Conservation (phyloP, 2,888 invertebrate species). For the Troilus luridus region DNA sequence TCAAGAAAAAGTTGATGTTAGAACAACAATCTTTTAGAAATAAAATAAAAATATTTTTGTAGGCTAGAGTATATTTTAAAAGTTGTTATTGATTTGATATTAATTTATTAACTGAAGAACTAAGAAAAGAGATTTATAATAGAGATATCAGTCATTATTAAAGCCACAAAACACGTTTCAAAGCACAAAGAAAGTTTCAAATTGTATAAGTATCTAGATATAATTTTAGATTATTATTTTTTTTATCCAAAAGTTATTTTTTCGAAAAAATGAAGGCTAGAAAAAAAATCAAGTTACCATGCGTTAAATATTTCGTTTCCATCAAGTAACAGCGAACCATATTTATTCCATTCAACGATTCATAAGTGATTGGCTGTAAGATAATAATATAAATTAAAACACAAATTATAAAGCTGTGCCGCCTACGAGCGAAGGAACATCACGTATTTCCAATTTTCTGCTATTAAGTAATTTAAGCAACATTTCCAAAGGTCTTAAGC, state of each 20-base stretch:
- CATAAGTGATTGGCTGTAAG: not conserved
- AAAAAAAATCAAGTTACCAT: not conserved
- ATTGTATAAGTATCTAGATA: too few relatives aligned
- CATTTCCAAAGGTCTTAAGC: not conserved
- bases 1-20: too few relatives aligned
- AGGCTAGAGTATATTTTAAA: too few relatives aligned
- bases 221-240: too few relatives aligned
- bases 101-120: too few relatives aligned
- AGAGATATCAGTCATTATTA: too few relatives aligned
- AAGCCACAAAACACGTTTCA: too few relatives aligned
- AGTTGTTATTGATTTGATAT: too few relatives aligned
- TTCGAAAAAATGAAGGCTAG: not conserved
- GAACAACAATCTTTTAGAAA: too few relatives aligned
- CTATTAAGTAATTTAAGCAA: slow-evolving; percentile 18
- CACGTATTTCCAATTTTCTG: slow-evolving; percentile 35
- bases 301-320: not conserved
- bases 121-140: too few relatives aligned
- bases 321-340: not conserved
- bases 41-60: too few relatives aligned
- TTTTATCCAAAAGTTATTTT: not conserved
- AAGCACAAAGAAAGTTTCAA: too few relatives aligned
- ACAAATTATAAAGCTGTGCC: not conserved
- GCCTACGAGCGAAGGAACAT: not conserved
- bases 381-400: slow-evolving; percentile 17
- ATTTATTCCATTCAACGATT: not conserved